Evolutionary conservation across 2,113 vertebrate species (phyloP), one percentile per base, ranked within the genome.

Genomic region (Ibidorhyncha struthersii): DNA sequence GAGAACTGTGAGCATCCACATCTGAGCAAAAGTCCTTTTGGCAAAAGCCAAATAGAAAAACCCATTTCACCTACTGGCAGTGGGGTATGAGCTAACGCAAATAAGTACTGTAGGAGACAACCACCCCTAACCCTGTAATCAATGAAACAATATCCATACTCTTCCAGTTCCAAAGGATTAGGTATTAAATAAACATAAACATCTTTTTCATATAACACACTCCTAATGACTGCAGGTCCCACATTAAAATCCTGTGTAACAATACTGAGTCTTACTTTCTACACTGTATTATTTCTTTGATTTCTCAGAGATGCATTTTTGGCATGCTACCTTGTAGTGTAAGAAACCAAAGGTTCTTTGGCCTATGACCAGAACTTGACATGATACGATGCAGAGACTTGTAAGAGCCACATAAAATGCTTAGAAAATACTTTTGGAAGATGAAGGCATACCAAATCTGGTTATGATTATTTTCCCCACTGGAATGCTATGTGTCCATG

Each of bases 361-460:
- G 74, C 77, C 77, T 89, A 12, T 91, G 77, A 95, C 72, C 69
- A 93, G 59, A 74, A 94, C 38, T 43, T 71, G 87, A 90, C 87
- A 87, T 82, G 62, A 86, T 61, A 83, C 0, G 0, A 78, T 90
- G 79, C 79, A 96, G 66, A 87, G 38, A 81, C 41, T 78, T 86
- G 30, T 45, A 93, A 89, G 63, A 92, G 41, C 41, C 59, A 67
- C 38, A 94, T 77, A 92, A 94, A 94, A 96, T 84, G 50, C 77
- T 92, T 74, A 67, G 65, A 95, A 96, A 96, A 96, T 74, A 43
- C 59, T 92, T 92, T 53, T 55, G 41, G 47, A 96, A 95, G 91
- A 96, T 79, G 81, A 96, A 97, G 94, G 94, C 93, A 96, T 94
- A 84, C 93, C 81, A 93, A 52, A 84, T 76, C 93, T 96, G 96